These are phyloP conservation scores for Hyalella azteca DNA, from an alignment of 2,888 invertebrate species.

Conservation along the genomic window DNA sequence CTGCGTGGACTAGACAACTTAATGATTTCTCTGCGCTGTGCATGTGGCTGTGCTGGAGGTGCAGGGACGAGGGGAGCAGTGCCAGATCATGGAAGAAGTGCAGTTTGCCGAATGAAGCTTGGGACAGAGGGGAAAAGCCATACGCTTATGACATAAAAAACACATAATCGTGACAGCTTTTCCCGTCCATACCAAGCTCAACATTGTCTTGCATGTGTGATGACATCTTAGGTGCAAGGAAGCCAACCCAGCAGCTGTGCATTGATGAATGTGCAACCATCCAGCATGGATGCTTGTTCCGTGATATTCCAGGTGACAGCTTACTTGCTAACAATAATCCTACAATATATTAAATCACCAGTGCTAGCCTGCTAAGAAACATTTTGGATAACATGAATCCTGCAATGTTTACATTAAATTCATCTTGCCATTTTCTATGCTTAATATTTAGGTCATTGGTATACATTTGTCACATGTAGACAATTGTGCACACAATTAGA, in stretches of 20 bases:
- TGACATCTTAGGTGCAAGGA: conserved; percentile 5
- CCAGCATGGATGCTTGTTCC: background rate
- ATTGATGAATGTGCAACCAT: background rate
- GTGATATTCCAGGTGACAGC: too few species aligned
- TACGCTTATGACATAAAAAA: conserved; percentile 58
- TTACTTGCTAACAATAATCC: too few species aligned
- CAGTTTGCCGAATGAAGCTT: conserved; percentile 1
- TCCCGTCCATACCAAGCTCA: conserved; percentile 46
- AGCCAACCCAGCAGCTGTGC: background rate
- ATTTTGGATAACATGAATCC: too few species aligned
- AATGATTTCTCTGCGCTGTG: too few species aligned
- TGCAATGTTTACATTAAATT: too few species aligned
- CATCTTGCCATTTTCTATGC: too few species aligned
- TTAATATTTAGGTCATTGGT: too few species aligned
- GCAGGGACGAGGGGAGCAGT: background rate
- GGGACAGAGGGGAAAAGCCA: conserved; percentile 59
- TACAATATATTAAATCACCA: too few species aligned
- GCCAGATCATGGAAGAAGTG: background rate
- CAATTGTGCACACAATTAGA: too few species aligned
- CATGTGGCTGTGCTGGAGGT: background rate
- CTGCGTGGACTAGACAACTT: too few species aligned
- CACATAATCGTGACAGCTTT: conserved; percentile 58
- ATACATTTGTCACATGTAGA: too few species aligned
- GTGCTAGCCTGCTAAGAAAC: too few species aligned
- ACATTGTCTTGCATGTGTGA: background rate